Evolutionary conservation across 2,113 vertebrate species (phyloP).

Genomic region (Caracal caracal): DNA sequence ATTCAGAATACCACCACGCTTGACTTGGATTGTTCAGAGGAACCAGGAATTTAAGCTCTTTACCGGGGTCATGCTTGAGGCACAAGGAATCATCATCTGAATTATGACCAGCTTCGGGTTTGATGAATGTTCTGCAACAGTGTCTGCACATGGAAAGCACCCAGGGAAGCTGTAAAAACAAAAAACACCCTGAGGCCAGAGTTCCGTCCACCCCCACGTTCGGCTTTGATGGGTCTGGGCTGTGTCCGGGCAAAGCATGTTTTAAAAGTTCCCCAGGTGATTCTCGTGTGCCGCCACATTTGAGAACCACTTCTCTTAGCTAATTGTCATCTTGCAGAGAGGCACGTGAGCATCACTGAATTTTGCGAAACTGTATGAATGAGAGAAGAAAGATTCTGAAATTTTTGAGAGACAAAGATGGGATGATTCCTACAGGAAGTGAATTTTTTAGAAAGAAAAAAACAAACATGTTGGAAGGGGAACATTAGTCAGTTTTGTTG

Average conservation of each 20-base stretch:
- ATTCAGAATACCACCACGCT: not conserved
- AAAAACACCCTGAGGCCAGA: not conserved
- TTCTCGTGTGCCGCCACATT: not conserved
- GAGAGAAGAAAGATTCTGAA: not conserved
- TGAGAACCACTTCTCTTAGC: not conserved
- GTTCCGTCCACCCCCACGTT: not conserved
- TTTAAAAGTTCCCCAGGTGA: not conserved
- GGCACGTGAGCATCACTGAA: not conserved
- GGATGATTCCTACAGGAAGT: not conserved
- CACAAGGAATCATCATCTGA: not conserved
- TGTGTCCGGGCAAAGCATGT: not conserved
- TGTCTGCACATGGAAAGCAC: rapidly evolving
- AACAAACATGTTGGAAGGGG: not conserved
- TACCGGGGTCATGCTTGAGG: not conserved
- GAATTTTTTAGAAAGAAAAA: not conserved
- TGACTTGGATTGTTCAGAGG: not conserved
- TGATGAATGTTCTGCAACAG: too few species aligned
- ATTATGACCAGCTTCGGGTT: not conserved
- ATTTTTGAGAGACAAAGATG: not conserved
- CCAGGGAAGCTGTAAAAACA: not conserved
- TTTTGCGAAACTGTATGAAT: not conserved
- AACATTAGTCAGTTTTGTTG: not conserved
- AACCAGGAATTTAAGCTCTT: not conserved
- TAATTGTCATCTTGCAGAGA: not conserved
- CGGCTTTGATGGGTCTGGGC: not conserved